Percentiles rank a stretch among this genome's conserved stretches.
Evolutionary conservation across 2,797 vertebrate genomes (phyloP).

Genomic region (Mormyrus hasselquistii): DNA sequence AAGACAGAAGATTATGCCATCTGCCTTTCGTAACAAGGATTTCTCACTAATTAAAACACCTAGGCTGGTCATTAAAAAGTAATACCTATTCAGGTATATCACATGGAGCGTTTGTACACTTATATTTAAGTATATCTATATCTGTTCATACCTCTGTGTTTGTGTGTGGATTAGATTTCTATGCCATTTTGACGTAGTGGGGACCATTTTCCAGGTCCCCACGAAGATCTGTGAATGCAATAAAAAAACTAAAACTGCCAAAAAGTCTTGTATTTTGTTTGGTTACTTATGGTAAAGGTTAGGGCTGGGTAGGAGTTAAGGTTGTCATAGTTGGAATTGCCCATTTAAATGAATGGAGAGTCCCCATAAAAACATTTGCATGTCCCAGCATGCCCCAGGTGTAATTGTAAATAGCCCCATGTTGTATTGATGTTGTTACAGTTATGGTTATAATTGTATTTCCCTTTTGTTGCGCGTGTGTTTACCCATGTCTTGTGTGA

Average conservation of each 20-base stretch:
- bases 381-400: too few relatives aligned
- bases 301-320: not conserved
- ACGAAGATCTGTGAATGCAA: not conserved
- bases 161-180: not conserved
- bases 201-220: not conserved
- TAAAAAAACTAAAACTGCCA: not conserved
- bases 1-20: slow-evolving; percentile 75
- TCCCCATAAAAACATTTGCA: not conserved
- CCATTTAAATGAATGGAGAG: not conserved
- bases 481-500: too few relatives aligned
- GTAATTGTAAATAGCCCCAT: too few relatives aligned
- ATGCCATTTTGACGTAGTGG: not conserved
- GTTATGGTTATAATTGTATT: too few relatives aligned
- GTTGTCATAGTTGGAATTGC: not conserved
- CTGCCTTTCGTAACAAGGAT: slow-evolving; percentile 78
- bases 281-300: not conserved
- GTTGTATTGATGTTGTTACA: too few relatives aligned
- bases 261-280: not conserved
- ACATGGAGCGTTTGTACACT: not conserved
- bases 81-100: slow-evolving; percentile 58
- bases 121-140: not conserved
- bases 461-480: too few relatives aligned
- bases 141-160: not conserved
- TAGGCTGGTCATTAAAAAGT: slow-evolving; percentile 71
- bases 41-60: slow-evolving; percentile 83